Percentiles rank a stretch among this genome's conserved stretches.
Evolutionary conservation across 2,888 invertebrate species (phyloP).

Genomic region (Chalcosyrphus nemorum): DNA sequence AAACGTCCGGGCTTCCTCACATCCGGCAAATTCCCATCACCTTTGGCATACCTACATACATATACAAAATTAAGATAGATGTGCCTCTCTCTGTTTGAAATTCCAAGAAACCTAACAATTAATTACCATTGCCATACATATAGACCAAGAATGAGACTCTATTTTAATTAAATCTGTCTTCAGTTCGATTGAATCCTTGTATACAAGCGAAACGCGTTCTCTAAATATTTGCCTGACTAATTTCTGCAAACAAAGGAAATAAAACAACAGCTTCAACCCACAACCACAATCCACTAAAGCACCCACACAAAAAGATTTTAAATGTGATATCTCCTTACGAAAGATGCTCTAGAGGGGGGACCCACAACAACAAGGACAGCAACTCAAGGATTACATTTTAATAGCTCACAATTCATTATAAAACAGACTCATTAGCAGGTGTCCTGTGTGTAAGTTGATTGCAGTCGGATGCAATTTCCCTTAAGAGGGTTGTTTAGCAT

Average conservation of each 20-base stretch:
- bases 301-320: background rate
- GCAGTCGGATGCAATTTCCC: conserved; percentile 20
- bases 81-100: background rate
- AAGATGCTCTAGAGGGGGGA: background rate
- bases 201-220: background rate
- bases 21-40: background rate
- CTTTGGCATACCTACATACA: background rate
- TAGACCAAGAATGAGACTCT: background rate
- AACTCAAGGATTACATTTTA: background rate
- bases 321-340: background rate
- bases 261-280: background rate
- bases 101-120: background rate
- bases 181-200: background rate
- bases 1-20: background rate
- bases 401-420: background rate
- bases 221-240: conserved; percentile 7
- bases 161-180: conserved; percentile 19
- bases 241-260: background rate
- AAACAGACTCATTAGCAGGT: background rate
- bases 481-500: background rate
- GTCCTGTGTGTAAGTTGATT: background rate
- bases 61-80: conserved; percentile 13
- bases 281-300: background rate
- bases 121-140: background rate
- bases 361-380: background rate